Conservation (phyloP, 2,113 vertebrate species). For the Arizona elegans region DNA sequence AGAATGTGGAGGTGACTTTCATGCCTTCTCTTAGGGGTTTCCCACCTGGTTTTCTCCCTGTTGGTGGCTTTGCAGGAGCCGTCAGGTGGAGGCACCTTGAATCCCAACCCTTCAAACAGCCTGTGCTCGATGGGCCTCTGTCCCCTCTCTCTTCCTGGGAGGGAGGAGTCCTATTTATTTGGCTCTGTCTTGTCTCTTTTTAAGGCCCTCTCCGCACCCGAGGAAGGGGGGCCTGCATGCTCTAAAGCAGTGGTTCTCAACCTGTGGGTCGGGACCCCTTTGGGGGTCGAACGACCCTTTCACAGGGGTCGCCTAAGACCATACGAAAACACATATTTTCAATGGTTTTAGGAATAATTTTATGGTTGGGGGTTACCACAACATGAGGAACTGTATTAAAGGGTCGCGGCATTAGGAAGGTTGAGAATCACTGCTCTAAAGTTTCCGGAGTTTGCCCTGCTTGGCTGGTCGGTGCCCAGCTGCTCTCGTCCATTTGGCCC, state of each 20-base stretch:
- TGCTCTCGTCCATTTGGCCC: neutral
- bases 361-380: too few relatives aligned
- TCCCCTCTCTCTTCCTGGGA: neutral
- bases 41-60: neutral
- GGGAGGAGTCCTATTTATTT: neutral
- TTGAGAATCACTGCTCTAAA: neutral
- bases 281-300: too few relatives aligned
- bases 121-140: neutral
- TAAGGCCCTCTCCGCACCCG: neutral
- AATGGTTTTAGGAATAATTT: too few relatives aligned
- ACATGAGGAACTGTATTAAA: too few relatives aligned
- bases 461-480: neutral
- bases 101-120: neutral
- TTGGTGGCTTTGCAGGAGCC: neutral
- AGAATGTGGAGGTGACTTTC: neutral
- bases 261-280: too few relatives aligned
- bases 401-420: too few relatives aligned
- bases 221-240: neutral
- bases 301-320: too few relatives aligned
- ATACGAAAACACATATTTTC: too few relatives aligned
- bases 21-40: neutral
- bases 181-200: neutral
- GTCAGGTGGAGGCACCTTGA: neutral
- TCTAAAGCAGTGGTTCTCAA: too few relatives aligned
- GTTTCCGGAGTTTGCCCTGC: neutral